Evolutionary conservation across 2,888 invertebrate species (phyloP).

Genomic region (Sinohyriopsis cumingii): DNA sequence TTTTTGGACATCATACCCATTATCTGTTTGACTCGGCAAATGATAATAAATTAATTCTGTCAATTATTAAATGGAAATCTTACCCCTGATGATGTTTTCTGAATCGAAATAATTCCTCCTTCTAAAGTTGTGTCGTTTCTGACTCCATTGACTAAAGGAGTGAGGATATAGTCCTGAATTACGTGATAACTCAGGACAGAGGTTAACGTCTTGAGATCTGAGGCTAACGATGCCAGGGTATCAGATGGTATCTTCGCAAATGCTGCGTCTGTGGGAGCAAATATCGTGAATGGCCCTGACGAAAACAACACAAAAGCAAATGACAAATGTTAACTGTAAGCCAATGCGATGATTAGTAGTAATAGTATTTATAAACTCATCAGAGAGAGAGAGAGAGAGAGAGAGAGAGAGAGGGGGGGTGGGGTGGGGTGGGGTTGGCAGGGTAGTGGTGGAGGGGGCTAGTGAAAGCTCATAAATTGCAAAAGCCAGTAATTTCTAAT

Average conservation of each 20-base stretch:
- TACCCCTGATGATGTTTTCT: constrained; percentile 7
- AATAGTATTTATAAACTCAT: too few species aligned
- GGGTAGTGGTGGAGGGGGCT: too few species aligned
- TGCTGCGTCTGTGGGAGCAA: constrained; percentile 41
- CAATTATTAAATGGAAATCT: background rate
- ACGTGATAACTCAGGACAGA: constrained; percentile 41
- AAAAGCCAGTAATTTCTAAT: too few species aligned
- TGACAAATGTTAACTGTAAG: too few species aligned
- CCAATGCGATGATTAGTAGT: too few species aligned
- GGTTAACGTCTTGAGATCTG: constrained; percentile 13
- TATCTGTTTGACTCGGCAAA: too few species aligned
- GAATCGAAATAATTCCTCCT: constrained; percentile 6
- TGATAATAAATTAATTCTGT: too few species aligned
- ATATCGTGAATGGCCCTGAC: constrained; percentile 45
- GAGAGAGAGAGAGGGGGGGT: too few species aligned
- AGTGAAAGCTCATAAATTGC: too few species aligned
- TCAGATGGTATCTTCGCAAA: constrained; percentile 21
- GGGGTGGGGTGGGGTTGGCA: too few species aligned
- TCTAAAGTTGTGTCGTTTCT: constrained; percentile 15
- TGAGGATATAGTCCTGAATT: constrained; percentile 27
- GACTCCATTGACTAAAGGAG: constrained; percentile 10
- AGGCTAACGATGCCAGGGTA: constrained; percentile 6
- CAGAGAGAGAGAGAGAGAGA: too few species aligned
- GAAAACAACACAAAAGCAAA: background rate
- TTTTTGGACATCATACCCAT: too few species aligned